Conservation (phyloP, 53 echinoderm and acorn worm species). For the Glandiceps talaboti region DNA sequence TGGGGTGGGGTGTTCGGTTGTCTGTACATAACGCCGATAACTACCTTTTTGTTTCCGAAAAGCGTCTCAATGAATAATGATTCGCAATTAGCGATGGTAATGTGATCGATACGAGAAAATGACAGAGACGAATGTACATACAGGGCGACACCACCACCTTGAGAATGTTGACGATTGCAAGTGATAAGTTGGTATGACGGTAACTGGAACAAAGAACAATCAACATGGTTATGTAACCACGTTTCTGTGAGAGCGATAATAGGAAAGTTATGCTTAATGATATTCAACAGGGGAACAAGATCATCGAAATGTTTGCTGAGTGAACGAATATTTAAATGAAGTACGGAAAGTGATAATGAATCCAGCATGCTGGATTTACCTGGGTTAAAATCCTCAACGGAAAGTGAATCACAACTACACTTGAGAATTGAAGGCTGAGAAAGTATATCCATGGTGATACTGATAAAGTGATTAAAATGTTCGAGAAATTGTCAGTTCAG, state of each 20-base stretch:
- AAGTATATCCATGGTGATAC: not conserved
- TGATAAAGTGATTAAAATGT: not conserved
- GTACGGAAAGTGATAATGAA: not conserved
- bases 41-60: not conserved
- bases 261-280: not conserved
- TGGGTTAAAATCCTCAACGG: not conserved
- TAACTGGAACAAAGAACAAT: not conserved
- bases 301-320: not conserved
- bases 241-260: not conserved
- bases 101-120: not conserved
- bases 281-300: not conserved
- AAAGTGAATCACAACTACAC: not conserved
- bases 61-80: not conserved
- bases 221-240: not conserved
- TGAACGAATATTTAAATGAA: not conserved
- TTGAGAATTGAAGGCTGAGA: not conserved
- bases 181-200: not conserved
- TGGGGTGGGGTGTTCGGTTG: not conserved
- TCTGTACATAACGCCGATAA: not conserved
- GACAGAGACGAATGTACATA: not conserved
- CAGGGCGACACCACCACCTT: slow-evolving; percentile 1
- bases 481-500: not conserved
- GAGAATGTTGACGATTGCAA: not conserved
- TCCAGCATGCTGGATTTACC: not conserved
- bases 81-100: not conserved